Conservation (phyloP, 1,140 invertebrate genomes). For the Theocolax elegans region DNA sequence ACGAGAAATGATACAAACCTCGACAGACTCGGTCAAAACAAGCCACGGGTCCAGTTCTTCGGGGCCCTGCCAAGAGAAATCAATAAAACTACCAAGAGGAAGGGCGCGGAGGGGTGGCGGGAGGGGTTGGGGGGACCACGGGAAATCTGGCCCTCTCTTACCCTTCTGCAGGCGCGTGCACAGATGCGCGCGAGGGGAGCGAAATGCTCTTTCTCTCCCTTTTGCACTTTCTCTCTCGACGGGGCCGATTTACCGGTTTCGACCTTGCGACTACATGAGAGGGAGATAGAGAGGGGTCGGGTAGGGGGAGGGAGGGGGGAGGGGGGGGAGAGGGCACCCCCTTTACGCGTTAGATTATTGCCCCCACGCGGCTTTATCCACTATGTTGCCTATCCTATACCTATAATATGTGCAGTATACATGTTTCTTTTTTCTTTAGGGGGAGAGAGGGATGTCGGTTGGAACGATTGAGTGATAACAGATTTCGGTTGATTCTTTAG, state of each 20-base stretch:
- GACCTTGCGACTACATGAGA: conserved; percentile 6
- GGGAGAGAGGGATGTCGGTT: too few relatives aligned
- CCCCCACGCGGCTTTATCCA: neutral
- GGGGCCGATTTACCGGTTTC: conserved; percentile 31
- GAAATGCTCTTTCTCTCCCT: neutral
- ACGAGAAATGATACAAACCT: too few relatives aligned
- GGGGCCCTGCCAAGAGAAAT: conserved; percentile 18
- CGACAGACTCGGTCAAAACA: too few relatives aligned
- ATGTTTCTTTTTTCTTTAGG: too few relatives aligned
- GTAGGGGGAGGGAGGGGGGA: neutral
- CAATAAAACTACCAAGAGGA: conserved; percentile 22
- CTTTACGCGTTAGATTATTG: neutral
- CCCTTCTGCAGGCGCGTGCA: conserved; percentile 36
- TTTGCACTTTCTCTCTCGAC: conserved; percentile 32
- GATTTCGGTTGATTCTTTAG: too few relatives aligned
- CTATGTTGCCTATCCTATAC: too few relatives aligned
- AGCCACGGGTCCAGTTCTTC: too few relatives aligned
- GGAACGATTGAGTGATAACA: too few relatives aligned
- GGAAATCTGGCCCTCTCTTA: conserved; percentile 30
- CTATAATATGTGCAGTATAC: too few relatives aligned
- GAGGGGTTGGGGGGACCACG: neutral
- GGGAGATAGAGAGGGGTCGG: neutral
- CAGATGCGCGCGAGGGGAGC: conserved; percentile 28
- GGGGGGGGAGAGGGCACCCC: neutral
- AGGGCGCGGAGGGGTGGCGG: neutral